These are phyloP conservation scores for Drosophila lacicola DNA, from an alignment of 2,888 invertebrate genomes.

Conservation along the genomic window DNA sequence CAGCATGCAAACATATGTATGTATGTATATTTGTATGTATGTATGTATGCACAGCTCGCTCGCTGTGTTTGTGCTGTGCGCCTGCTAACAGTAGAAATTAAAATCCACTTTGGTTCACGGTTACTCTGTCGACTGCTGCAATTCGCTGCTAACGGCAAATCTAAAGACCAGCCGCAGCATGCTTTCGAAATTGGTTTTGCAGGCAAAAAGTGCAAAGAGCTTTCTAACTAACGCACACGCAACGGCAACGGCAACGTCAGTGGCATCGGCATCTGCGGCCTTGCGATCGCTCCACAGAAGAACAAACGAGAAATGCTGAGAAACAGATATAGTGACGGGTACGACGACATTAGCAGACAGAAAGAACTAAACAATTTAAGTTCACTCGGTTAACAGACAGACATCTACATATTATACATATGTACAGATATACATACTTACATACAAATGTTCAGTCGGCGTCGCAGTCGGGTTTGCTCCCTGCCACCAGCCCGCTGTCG, in stretches of 20 bases:
- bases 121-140: slow-evolving; percentile 10
- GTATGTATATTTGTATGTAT: not conserved
- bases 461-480: slow-evolving; percentile 28
- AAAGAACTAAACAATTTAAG: slow-evolving; percentile 69
- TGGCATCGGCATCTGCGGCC: slow-evolving; percentile 44
- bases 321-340: slow-evolving; percentile 23
- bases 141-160: slow-evolving; percentile 33
- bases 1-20: slow-evolving; percentile 3
- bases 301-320: slow-evolving; percentile 48
- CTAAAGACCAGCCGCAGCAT: slow-evolving; percentile 17
- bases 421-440: slow-evolving; percentile 10
- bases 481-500: slow-evolving; percentile 42
- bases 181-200: slow-evolving; percentile 17
- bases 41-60: not conserved
- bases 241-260: slow-evolving; percentile 15
- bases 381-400: slow-evolving; percentile 72
- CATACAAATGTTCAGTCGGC: slow-evolving; percentile 34
- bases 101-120: slow-evolving; percentile 28
- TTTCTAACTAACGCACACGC: slow-evolving; percentile 52
- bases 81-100: slow-evolving; percentile 44
- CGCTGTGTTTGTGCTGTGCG: slow-evolving; percentile 30
- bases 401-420: slow-evolving; percentile 19
- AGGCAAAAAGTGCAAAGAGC: slow-evolving; percentile 33
- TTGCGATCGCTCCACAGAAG: slow-evolving; percentile 40
- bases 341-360: slow-evolving; percentile 32